Evolutionary conservation across 2,888 invertebrate genomes (phyloP), one percentile per base, ranked within the genome.

Genomic region (Drosophila nigricruria): DNA sequence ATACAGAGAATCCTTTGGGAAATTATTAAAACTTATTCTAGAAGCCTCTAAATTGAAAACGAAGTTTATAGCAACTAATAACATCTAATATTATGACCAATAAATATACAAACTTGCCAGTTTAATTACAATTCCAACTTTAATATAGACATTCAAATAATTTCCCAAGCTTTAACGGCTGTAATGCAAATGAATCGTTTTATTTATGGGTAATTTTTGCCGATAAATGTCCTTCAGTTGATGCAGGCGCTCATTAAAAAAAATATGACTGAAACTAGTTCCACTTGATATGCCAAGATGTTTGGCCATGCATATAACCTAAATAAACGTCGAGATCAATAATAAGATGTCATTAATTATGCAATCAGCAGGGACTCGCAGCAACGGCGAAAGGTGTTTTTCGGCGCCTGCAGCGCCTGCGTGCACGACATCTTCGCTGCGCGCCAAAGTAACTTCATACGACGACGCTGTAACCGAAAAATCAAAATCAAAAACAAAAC

Each of bases 281-380:
- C 30, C 56, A 62, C 42, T 43, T 56, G 38, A 47, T 34, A 38
- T 50, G 54, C 14, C 27, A 30, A 53, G 34, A 43, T 27, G 42
- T 16, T 49, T 45, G 45, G 60, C 66, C 71, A 66, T 72, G 70
- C 78, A 80, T 78, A 87, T 87, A 87, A 81, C 87, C 80, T 49
- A 80, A 76, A 84, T 87, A 73, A 80, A 76, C 63, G 87, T 87
- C 85, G 70, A 82, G 73, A 78, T 87, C 84, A 78, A 85, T 83
- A 73, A 74, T 75, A 69, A 78, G 80, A 84, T 78, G 81, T 78
- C 63, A 74, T 87, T 86, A 87, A 87, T 87, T 86, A 87, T 87
- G 86, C 80, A 86, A 86, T 68, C 79, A 66, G 54, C 78, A 74
- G 74, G 77, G 77, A 77, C 61, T 27, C 36, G n/a, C 20, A 32